Percentiles rank a stretch among this genome's conserved stretches.
Conservation (phyloP, 64 coral and sea anemone species). For the Actinia equina region DNA sequence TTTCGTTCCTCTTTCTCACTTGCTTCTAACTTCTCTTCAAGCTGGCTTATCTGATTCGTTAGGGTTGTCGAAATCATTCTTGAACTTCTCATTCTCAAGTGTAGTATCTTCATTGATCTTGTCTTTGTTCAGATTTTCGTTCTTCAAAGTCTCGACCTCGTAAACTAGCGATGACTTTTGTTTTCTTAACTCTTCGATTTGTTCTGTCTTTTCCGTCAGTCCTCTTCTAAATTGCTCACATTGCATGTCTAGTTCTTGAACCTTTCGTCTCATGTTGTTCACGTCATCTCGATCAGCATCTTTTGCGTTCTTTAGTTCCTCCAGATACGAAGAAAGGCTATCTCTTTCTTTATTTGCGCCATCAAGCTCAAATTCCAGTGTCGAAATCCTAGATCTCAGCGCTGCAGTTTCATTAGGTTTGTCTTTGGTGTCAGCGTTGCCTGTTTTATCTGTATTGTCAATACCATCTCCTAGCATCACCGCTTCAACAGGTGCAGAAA, state of each 20-base stretch:
- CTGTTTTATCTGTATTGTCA: not conserved
- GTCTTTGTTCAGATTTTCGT: conserved; percentile 32
- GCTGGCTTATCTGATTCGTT: conserved; percentile 12
- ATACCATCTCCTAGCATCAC: not conserved
- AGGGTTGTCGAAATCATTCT: conserved; percentile 27
- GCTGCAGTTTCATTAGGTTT: conserved; percentile 18
- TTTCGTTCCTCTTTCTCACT: conserved; percentile 73
- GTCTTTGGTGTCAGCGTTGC: not conserved
- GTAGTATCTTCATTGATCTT: conserved; percentile 24
- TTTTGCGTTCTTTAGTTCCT: conserved; percentile 67
- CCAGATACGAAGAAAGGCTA: conserved; percentile 42
- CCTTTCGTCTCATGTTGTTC: conserved; percentile 40
- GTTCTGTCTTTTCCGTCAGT: conserved; percentile 36
- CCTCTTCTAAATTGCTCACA: conserved; percentile 36
- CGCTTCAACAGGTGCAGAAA: not conserved
- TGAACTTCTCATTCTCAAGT: conserved; percentile 42
- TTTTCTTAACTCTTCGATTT: conserved; percentile 30
- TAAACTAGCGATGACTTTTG: conserved; percentile 25
- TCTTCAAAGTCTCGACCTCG: conserved; percentile 47
- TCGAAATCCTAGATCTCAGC: conserved; percentile 35
- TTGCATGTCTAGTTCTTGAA: conserved; percentile 57
- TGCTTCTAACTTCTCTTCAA: conserved; percentile 41
- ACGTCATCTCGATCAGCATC: conserved; percentile 53
- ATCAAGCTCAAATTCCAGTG: conserved; percentile 55
- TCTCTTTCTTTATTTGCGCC: conserved; percentile 44